Evolutionary conservation across 2,797 vertebrate genomes (phyloP), one percentile per base, ranked within the genome.

Genomic region (Crocidura indochinensis): DNA sequence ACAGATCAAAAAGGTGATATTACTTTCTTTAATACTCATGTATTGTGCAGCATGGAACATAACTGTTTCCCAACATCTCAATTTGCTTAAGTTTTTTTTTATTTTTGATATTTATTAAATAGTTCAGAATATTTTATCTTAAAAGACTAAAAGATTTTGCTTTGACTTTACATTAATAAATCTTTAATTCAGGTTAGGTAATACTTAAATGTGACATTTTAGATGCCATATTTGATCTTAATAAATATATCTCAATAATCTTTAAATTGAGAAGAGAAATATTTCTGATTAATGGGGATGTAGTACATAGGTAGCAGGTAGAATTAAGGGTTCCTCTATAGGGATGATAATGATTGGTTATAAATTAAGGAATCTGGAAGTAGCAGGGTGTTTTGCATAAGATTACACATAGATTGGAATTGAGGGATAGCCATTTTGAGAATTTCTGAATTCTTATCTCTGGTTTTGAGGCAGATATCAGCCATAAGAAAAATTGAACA

Each of bases 91-190:
- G 8, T 56, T 20, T 76, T 77, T 82, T 73, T 10, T n/a, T n/a
- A n/a, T n/a, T n/a, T n/a, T n/a, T n/a, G n/a, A n/a, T n/a, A n/a
- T 84, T 90, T 11, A 46, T 82, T 82, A 46, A 92, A 90, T 75
- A 72, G 2, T 2, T 22, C 14, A 82, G 71, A 78, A 26, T 76
- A 85, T 79, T 64, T 19, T 94, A 6, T 75, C 75, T 90, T 47
- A 88, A 2, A 76, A 64, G 11, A 0, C 5, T 80, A 88, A 53
- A 24, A 53, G 22, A 9, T 94, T 77, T 75, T 67, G 24, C 4
- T 44, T 49, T 84, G 22, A 64, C 44, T 79, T 81, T 90, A n/a
- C 49, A 47, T 47, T 44, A 93, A 84, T 27, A n/a, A n/a, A 75
- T 7, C 69, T 74, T 62, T 20, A 77, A 51, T 15, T 5, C 8